Conservation (phyloP, 2,888 invertebrate species). For the Trachelus troglodyta region DNA sequence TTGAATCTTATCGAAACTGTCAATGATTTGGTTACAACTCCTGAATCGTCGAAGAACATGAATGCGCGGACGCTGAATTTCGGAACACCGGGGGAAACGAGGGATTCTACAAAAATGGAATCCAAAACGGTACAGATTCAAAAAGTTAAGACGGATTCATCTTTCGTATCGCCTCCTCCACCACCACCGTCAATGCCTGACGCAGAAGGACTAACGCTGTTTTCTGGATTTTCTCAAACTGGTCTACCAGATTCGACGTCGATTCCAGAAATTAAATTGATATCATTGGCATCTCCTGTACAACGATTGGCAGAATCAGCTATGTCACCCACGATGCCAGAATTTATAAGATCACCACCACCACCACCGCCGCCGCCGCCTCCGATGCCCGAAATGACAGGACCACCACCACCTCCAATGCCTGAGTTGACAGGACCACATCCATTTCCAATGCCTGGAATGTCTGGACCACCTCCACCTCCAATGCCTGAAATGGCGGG, state of each 20-base stretch:
- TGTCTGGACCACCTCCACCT: constrained; percentile 58
- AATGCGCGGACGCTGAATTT: not conserved
- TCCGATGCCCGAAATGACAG: constrained; percentile 55
- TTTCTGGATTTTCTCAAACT: constrained; percentile 11
- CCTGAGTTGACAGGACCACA: constrained; percentile 51
- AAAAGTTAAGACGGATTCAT: no score
- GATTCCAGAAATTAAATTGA: constrained; percentile 14
- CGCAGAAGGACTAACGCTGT: constrained; percentile 11
- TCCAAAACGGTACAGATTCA: no score
- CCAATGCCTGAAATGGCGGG: constrained; percentile 60
- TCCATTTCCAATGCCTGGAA: constrained; percentile 55
- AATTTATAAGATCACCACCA: constrained; percentile 34
- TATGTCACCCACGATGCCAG: constrained; percentile 9
- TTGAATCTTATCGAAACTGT: constrained; percentile 10
- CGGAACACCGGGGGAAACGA: not conserved
- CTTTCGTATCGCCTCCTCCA: constrained; percentile 23
- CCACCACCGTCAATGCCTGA: constrained; percentile 39
- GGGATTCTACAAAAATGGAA: not conserved
- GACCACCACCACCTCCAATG: constrained; percentile 62
- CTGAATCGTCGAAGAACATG: not conserved
- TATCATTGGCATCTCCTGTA: constrained; percentile 41
- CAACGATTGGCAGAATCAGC: constrained; percentile 19
- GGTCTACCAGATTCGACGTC: constrained; percentile 35
- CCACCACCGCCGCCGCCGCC: constrained; percentile 65
- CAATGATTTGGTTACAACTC: constrained; percentile 19